A percentile compares a stretch with the other conserved stretches of the same genome.
These are phyloP conservation scores for Sebastes fasciatus DNA, from an alignment of 2,113 vertebrate species.

Conservation along the genomic window DNA sequence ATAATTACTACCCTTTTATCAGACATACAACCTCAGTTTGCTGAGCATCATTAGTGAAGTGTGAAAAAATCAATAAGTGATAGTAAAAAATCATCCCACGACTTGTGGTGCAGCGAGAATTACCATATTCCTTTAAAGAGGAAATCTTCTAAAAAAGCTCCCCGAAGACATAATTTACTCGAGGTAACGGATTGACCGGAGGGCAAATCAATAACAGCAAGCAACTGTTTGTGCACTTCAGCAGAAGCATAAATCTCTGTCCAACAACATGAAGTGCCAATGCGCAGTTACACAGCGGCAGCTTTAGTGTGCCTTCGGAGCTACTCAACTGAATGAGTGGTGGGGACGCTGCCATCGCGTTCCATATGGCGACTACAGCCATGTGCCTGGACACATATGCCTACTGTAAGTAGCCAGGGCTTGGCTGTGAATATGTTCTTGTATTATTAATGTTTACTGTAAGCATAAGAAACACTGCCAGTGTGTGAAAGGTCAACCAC, in stretches of 20 bases:
- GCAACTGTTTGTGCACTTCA: slow-evolving; percentile 57
- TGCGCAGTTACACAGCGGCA: slow-evolving; percentile 22
- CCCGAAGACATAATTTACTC: slow-evolving; percentile 57
- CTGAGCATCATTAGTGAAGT: slow-evolving; percentile 4
- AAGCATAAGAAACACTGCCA: not conserved
- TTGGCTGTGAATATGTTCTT: slow-evolving; percentile 7
- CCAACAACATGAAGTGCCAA: slow-evolving; percentile 43
- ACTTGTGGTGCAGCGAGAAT: not conserved
- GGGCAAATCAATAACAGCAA: slow-evolving; percentile 65
- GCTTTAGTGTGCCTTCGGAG: slow-evolving; percentile 28
- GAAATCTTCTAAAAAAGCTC: slow-evolving; percentile 47
- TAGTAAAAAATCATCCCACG: not conserved
- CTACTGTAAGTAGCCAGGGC: slow-evolving; percentile 25
- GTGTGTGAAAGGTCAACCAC: slow-evolving; percentile 4
- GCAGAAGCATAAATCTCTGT: slow-evolving; percentile 61
- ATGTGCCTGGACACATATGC: slow-evolving; percentile 42
- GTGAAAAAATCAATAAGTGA: slow-evolving; percentile 23
- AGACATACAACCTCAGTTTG: not conserved
- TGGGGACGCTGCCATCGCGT: slow-evolving; percentile 52
- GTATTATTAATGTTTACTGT: slow-evolving; percentile 16
- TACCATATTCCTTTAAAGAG: slow-evolving; percentile 39
- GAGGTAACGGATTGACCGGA: slow-evolving; percentile 51
- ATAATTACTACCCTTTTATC: not conserved
- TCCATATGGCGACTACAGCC: slow-evolving; percentile 63
- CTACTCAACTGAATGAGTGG: slow-evolving; percentile 50